Conservation (phyloP, 2,888 invertebrate genomes). For the Scaptodrosophila latifasciaeformis region DNA sequence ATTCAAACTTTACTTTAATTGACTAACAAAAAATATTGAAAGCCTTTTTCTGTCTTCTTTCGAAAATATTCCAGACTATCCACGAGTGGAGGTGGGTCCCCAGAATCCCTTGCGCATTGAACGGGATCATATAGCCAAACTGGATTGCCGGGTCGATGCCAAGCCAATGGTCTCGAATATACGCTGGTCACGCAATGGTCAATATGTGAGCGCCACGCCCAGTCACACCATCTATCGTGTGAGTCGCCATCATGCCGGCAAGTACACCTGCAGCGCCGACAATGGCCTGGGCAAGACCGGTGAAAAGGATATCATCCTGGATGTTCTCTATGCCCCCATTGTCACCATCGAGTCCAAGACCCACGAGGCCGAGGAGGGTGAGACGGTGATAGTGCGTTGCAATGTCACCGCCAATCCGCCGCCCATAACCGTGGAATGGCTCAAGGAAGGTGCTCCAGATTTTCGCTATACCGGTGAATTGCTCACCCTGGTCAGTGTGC, state of each 20-base stretch:
- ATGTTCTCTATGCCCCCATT: slow-evolving; percentile 88
- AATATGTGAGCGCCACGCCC: slow-evolving; percentile 87
- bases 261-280: slow-evolving; percentile 91
- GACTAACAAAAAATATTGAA: too few relatives aligned
- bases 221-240: slow-evolving; percentile 86
- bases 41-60: slow-evolving; percentile 45
- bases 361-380: slow-evolving; percentile 89
- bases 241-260: slow-evolving; percentile 89
- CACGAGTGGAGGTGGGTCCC: slow-evolving; percentile 93
- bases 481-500: slow-evolving; percentile 83
- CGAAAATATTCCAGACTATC: slow-evolving; percentile 81
- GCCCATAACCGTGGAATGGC: slow-evolving; percentile 89
- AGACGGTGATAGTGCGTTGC: slow-evolving; percentile 87
- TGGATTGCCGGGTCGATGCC: slow-evolving; percentile 93
- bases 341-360: slow-evolving; percentile 88
- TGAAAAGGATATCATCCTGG: slow-evolving; percentile 86
- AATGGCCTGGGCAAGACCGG: slow-evolving; percentile 88
- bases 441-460: slow-evolving; percentile 88
- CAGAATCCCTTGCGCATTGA: slow-evolving; percentile 92
- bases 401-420: slow-evolving; percentile 91
- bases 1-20: slow-evolving; percentile 43
- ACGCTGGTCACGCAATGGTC: slow-evolving; percentile 90
- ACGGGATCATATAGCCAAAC: slow-evolving; percentile 87
- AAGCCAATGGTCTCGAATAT: slow-evolving; percentile 90
- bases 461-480: slow-evolving; percentile 88